Conservation (phyloP, 2,113 vertebrate species). For the Heterochromis multidens region DNA sequence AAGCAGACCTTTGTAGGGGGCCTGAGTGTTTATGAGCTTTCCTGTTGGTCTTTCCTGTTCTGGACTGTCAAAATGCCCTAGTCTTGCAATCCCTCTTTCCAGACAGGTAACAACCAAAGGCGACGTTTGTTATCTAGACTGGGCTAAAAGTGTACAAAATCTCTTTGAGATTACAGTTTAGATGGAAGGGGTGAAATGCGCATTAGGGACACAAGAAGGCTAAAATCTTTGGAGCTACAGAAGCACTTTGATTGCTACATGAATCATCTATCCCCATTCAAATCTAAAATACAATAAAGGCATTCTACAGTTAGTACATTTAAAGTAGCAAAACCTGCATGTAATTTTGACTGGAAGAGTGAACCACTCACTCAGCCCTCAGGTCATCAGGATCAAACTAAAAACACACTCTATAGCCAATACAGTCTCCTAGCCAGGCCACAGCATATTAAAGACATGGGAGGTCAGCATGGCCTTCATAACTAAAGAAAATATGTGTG, state of each 20-base stretch:
- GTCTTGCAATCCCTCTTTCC: conserved; percentile 31
- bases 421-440: neutral
- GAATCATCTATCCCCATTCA: conserved; percentile 1
- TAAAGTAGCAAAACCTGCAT: conserved; percentile 24
- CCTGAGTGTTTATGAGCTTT: conserved; percentile 72
- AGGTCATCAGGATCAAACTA: neutral
- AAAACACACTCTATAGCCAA: conserved; percentile 12
- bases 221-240: conserved; percentile 10
- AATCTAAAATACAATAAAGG: conserved; percentile 18
- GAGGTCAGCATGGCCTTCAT: neutral
- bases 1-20: conserved; percentile 69
- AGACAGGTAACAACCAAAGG: conserved; percentile 63
- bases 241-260: conserved; percentile 11
- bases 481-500: neutral
- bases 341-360: conserved; percentile 15
- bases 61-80: conserved; percentile 61
- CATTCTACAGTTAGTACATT: conserved; percentile 13
- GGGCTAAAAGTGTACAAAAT: conserved; percentile 17
- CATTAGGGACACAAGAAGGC: neutral
- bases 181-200: neutral
- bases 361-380: neutral
- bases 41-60: conserved; percentile 40
- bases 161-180: conserved; percentile 13
- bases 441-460: conserved; percentile 6
- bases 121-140: conserved; percentile 8